phyloP scores from a whole-genome alignment of 2,888 invertebrate genomes.

The Microctonus hyperodae region DNA sequence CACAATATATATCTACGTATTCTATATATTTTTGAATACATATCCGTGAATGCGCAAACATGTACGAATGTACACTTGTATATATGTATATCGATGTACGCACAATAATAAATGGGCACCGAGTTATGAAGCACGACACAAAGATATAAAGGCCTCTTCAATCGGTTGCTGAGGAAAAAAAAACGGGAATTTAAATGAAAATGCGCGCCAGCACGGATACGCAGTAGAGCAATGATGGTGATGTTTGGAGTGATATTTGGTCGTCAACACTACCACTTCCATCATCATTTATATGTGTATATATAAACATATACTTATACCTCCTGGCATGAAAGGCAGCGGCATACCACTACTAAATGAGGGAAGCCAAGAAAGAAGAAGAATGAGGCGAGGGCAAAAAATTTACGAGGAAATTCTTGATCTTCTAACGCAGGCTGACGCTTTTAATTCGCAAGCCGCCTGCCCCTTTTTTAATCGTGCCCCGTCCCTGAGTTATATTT shows the following conservation, averaged over 20 bases:
- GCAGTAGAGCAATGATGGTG: constrained; percentile 28
- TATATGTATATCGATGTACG: constrained; percentile 51
- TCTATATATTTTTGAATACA: background rate
- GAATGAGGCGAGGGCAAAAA: constrained; percentile 49
- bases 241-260: constrained; percentile 13
- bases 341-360: constrained; percentile 26
- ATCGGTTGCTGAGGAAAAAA: constrained; percentile 46
- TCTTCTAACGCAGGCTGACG: constrained; percentile 52
- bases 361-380: constrained; percentile 38
- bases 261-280: constrained; percentile 5
- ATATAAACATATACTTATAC: constrained; percentile 23
- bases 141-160: constrained; percentile 54
- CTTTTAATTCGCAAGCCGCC: constrained; percentile 51
- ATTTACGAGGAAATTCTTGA: constrained; percentile 51
- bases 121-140: constrained; percentile 53
- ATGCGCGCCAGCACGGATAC: constrained; percentile 38
- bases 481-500: constrained; percentile 33
- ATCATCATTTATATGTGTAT: constrained; percentile 24
- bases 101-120: constrained; percentile 53
- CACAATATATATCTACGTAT: background rate
- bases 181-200: constrained; percentile 55
- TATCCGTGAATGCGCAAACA: background rate
- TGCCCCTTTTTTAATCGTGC: constrained; percentile 50
- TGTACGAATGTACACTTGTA: constrained; percentile 31
- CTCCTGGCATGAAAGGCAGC: background rate